Base-by-base conservation (phyloP, 1,140 invertebrate genomes). In the Bombus superbus region DNA sequence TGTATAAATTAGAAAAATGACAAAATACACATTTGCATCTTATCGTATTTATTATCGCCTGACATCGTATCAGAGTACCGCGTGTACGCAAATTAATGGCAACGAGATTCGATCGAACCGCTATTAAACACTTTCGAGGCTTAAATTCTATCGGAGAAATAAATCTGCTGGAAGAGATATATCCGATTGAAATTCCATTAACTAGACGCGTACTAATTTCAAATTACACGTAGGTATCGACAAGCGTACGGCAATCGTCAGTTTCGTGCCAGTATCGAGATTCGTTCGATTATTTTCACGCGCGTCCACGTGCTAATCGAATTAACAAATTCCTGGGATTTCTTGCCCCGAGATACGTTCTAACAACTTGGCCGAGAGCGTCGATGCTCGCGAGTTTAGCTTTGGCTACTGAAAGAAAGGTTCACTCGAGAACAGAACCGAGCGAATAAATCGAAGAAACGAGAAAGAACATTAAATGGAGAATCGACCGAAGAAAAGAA, bases 151-250 rank as follows among this genome's bases (percentile, higher is more conserved):
- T 68, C 66, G 35, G 15, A 25, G 15, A 3, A 38, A 68, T 68
- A 38, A 68, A 68, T 68, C 66, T 38, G 66, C 2, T 38, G 35
- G 35, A 35, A 38, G 32, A 35, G 32, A 38, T 18, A 18, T 9
- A 68, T 69, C 38, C 35, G 68, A 69, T 69, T 69, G 68, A 69
- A 69, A 69, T 40, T 69, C 35, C 22, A 69, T 69, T 38, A 69
- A 22, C 68, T 38, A 25, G 35, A 40, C 68, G 66, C 9, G 22
- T 35, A 40, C 68, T 38, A 28, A 40, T 69, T 69, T 69, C 68
- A 11, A 69, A 69, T 69, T 40, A 40, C 22, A 38, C 35, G 35
- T 38, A 40, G 22, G 40, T 69, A 69, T 69, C 68, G 68, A 68
- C 32, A 68, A 68, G 32, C 66, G 18, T 35, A 18, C 32, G 47